Evolutionary conservation across 2,888 invertebrate genomes (phyloP).

Genomic region (Scaptomyza tumidula): DNA sequence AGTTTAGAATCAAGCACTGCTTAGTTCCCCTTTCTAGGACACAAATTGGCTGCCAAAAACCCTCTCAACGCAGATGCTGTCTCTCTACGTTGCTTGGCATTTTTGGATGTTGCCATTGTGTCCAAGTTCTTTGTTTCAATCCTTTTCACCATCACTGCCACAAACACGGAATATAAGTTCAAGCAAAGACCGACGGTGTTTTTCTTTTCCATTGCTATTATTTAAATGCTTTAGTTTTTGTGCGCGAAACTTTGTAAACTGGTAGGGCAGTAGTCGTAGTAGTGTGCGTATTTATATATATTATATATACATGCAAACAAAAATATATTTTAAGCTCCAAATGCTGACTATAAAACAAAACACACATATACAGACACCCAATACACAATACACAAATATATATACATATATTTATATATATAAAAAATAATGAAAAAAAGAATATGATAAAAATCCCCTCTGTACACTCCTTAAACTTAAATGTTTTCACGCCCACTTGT

Average conservation of each 20-base stretch:
- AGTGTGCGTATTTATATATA: slow-evolving; percentile 24
- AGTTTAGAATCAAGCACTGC: slow-evolving; percentile 51
- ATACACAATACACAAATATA: slow-evolving; percentile 35
- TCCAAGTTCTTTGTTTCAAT: slow-evolving; percentile 18
- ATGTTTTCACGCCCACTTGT: slow-evolving; percentile 69
- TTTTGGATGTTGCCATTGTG: slow-evolving; percentile 27
- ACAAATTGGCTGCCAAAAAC: slow-evolving; percentile 22
- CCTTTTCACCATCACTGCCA: slow-evolving; percentile 48
- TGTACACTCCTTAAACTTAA: slow-evolving; percentile 68
- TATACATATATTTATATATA: slow-evolving; percentile 30
- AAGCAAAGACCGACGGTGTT: slow-evolving; percentile 40
- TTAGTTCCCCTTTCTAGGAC: slow-evolving; percentile 6
- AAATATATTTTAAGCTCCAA: slow-evolving; percentile 42
- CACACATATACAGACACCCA: slow-evolving; percentile 36
- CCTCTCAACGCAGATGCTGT: slow-evolving; percentile 7
- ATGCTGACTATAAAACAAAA: slow-evolving; percentile 43
- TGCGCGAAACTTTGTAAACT: slow-evolving; percentile 67
- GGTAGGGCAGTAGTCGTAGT: slow-evolving; percentile 36
- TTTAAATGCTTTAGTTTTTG: slow-evolving; percentile 33
- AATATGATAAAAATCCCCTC: slow-evolving; percentile 33
- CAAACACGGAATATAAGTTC: slow-evolving; percentile 34
- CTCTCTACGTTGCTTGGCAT: slow-evolving; percentile 7
- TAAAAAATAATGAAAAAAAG: not conserved
- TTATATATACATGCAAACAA: slow-evolving; percentile 26
- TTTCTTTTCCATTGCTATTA: slow-evolving; percentile 24